Percentiles rank a stretch among this genome's conserved stretches.
Conservation (phyloP, 2,888 invertebrate species). For the Hypsopygia costalis region DNA sequence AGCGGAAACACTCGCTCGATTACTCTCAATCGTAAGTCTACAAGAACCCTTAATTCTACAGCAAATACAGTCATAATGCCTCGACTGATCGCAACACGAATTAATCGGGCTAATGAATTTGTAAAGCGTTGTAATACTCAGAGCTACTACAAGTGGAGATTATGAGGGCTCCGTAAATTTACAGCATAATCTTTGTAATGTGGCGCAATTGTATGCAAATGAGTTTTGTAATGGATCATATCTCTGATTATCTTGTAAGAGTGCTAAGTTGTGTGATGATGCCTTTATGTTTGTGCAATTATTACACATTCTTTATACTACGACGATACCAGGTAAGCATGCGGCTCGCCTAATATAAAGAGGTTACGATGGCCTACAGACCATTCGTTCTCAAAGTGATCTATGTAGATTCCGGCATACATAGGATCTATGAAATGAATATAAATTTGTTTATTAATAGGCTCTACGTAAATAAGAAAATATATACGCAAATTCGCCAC, state of each 20-base stretch:
- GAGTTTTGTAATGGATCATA: not conserved
- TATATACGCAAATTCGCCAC: no score
- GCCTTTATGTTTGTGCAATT: no score
- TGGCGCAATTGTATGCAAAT: not conserved
- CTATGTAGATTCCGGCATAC: no score
- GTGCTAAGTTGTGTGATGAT: not conserved
- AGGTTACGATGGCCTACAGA: no score
- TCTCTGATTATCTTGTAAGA: not conserved
- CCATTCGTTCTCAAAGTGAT: no score
- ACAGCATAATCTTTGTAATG: conserved; percentile 5
- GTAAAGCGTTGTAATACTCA: conserved; percentile 22
- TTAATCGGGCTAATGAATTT: conserved; percentile 31
- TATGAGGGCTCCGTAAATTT: conserved; percentile 7
- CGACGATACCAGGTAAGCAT: no score
- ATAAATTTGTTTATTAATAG: no score
- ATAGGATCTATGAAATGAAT: no score
- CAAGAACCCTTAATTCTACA: not conserved
- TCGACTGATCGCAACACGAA: conserved; percentile 24
- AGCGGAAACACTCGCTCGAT: no score
- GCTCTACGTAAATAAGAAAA: no score
- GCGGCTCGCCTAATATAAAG: no score
- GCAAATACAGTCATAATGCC: conserved; percentile 24
- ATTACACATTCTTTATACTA: no score
- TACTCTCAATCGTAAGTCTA: not conserved
- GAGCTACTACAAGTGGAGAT: conserved; percentile 6